phyloP scores from a whole-genome alignment of 1,140 invertebrate species.

The Sitodiplosis mosellana region DNA sequence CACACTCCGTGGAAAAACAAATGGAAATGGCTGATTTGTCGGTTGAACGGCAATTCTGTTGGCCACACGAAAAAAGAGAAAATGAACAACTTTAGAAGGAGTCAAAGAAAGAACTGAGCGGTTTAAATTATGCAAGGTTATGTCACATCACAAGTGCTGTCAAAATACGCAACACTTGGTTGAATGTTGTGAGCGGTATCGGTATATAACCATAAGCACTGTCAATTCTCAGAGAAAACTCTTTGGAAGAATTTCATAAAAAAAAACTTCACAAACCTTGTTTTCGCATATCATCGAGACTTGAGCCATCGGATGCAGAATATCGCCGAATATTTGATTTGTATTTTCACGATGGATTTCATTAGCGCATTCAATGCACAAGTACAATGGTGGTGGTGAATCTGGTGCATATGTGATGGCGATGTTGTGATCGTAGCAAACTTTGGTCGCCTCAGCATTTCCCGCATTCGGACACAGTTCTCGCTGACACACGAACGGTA shows the following conservation, averaged over 20 bases:
- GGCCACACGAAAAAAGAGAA: slow-evolving; percentile 7
- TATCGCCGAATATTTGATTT: slow-evolving; percentile 75
- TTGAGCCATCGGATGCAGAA: slow-evolving; percentile 86
- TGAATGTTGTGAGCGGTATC: too few relatives aligned
- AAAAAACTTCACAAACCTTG: slow-evolving; percentile 41
- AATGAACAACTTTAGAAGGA: too few relatives aligned
- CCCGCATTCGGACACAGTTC: slow-evolving; percentile 68
- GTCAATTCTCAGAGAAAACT: too few relatives aligned
- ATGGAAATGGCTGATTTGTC: slow-evolving; percentile 91
- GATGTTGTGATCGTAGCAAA: slow-evolving; percentile 75
- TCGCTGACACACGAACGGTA: slow-evolving; percentile 65
- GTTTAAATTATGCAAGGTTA: too few relatives aligned
- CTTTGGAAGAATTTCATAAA: too few relatives aligned
- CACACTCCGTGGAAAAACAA: slow-evolving; percentile 93
- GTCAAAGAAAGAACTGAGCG: too few relatives aligned
- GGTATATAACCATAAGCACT: too few relatives aligned
- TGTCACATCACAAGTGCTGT: too few relatives aligned
- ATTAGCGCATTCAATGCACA: slow-evolving; percentile 93
- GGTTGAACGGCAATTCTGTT: slow-evolving; percentile 80
- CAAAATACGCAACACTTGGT: too few relatives aligned
- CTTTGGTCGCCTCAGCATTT: slow-evolving; percentile 74
- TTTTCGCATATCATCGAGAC: slow-evolving; percentile 92
- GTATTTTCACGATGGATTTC: slow-evolving; percentile 67
- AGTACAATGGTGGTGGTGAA: slow-evolving; percentile 81
- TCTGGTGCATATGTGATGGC: slow-evolving; percentile 64